Conservation (phyloP, 2,888 invertebrate species). For the Agriopis leucophaearia region DNA sequence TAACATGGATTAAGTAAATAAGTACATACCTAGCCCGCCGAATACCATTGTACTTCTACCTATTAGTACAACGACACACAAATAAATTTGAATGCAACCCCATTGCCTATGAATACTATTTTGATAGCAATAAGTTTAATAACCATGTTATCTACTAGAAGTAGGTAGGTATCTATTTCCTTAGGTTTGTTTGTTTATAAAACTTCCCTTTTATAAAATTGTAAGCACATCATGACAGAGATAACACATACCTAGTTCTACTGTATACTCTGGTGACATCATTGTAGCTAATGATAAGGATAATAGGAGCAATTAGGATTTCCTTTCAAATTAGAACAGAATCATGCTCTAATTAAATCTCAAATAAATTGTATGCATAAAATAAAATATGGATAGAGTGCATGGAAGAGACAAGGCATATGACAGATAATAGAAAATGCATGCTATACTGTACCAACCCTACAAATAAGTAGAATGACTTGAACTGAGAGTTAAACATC, state of each 20-base stretch:
- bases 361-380: no score
- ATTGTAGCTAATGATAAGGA: slow-evolving; percentile 47
- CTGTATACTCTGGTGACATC: slow-evolving; percentile 40
- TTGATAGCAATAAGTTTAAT: not conserved
- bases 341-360: slow-evolving; percentile 3
- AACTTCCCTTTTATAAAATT: not conserved
- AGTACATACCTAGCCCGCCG: not conserved
- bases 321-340: slow-evolving; percentile 17
- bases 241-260: slow-evolving; percentile 15
- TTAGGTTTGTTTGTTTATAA: not conserved
- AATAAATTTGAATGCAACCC: not conserved
- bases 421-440: no score
- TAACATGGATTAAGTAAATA: not conserved
- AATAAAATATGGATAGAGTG: no score
- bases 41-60: not conserved
- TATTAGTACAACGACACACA: not conserved
- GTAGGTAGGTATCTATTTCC: not conserved
- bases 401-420: no score
- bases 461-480: no score
- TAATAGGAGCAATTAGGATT: slow-evolving; percentile 41
- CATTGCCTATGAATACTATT: not conserved
- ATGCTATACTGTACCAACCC: no score
- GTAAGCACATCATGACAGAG: slow-evolving; percentile 41
- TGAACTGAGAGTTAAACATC: no score
- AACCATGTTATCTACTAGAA: not conserved